Conservation (phyloP, 1,140 invertebrate genomes). For the Lasioglossum baleicum region DNA sequence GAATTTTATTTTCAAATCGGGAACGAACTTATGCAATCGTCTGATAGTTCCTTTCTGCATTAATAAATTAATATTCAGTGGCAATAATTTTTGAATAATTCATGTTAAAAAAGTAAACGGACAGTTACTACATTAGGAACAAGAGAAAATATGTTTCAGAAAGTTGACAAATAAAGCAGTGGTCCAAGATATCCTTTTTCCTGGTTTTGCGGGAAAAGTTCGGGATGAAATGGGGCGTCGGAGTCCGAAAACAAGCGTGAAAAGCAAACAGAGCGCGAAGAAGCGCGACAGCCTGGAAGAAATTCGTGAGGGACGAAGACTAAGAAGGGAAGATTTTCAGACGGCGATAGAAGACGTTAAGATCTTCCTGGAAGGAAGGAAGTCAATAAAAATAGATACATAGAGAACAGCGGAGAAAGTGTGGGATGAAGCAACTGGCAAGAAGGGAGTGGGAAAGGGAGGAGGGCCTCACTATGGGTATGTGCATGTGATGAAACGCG, state of each 20-base stretch:
- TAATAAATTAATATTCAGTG: too few relatives aligned
- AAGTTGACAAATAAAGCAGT: too few relatives aligned
- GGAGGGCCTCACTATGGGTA: constrained; percentile 20
- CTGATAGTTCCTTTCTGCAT: too few relatives aligned
- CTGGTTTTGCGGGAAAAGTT: not conserved
- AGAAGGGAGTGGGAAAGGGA: not conserved
- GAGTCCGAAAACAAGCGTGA: not conserved
- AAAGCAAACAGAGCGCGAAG: not conserved
- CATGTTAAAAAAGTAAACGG: too few relatives aligned
- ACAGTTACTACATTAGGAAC: too few relatives aligned
- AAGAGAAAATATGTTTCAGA: too few relatives aligned
- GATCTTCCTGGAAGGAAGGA: constrained; percentile 35
- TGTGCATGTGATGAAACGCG: constrained; percentile 57
- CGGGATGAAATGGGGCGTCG: not conserved
- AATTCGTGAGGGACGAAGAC: not conserved
- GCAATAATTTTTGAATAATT: too few relatives aligned
- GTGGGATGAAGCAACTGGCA: not conserved
- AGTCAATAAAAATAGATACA: constrained; percentile 24
- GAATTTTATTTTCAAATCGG: too few relatives aligned
- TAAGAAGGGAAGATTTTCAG: constrained; percentile 7
- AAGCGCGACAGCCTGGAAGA: not conserved
- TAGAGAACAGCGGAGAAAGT: not conserved
- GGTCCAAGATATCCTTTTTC: too few relatives aligned
- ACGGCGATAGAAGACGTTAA: constrained; percentile 12
- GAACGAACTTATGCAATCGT: too few relatives aligned